Evolutionary conservation across 2,113 vertebrate genomes (phyloP), one percentile per base, ranked within the genome.

Genomic region (Platysteira castanea): DNA sequence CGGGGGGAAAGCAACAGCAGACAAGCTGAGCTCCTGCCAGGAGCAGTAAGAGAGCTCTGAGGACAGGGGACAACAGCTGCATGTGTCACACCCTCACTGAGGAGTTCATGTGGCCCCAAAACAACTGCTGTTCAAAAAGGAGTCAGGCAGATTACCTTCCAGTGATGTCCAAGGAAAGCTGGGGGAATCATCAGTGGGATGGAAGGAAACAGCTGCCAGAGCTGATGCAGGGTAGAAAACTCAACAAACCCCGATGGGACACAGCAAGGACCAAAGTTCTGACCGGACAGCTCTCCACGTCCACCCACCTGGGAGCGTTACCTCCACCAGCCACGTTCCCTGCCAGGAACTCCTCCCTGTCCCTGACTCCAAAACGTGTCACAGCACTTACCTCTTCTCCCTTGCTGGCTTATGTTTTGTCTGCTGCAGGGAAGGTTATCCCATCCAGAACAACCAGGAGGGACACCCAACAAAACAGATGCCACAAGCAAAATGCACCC

Each of bases 371-470:
- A 3, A 20, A 39, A 33, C 5, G 5, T 21, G 39, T 13, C 28
- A 18, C 39, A 42, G 6, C 23, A 85, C 90, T 85, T 80, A 85
- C 79, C 82, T 95, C 75, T 61, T 15, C 74, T 80, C 61, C 50
- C 64, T 59, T 7, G 47, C 60, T 39, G 42, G 15, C 31, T 46
- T 26, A 22, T 15, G 33, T 21, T 64, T 13, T 31, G 15, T 8
- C 54, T 65, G n/a, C 53, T 53, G 63, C 70, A 75, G 74, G 50
- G 52, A 69, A 41, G 15, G 4, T 54, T 69, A 73, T 46, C 46
- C 68, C 57, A 54, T 1, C 50, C 52, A 63, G 11, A 64, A 18
- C 64, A 33, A n/a, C 3, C 75, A 47, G 39, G 52, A 24, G 24
- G 70, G 67, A 64, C 2, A 27, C 10, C 37, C 75, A 63, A 30